Evolutionary conservation across 2,113 vertebrate genomes (phyloP).

Genomic region (Stigmatopora nigra): DNA sequence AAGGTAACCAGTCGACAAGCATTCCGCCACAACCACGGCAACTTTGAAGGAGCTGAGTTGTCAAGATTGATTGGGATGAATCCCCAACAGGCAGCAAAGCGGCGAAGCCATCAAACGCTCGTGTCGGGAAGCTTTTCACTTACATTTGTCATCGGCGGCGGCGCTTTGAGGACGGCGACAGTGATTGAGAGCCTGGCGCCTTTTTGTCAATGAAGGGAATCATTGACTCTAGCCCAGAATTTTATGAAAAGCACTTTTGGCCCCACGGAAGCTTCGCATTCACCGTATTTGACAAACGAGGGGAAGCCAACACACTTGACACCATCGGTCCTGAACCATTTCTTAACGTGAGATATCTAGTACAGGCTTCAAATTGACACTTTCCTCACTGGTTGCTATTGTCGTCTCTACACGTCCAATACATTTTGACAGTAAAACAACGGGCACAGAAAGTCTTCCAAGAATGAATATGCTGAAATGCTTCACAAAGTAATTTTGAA

Average conservation of each 20-base stretch:
- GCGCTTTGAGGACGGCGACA: not conserved
- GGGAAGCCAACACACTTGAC: not conserved
- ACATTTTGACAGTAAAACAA: no score
- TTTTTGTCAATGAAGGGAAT: conserved; percentile 3
- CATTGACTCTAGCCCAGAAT: not conserved
- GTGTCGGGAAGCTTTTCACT: conserved; percentile 4
- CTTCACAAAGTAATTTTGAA: no score
- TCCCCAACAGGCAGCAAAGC: conserved; percentile 1
- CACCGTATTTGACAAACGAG: not conserved
- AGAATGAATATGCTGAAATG: no score
- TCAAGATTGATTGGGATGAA: conserved; percentile 4
- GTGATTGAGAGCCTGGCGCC: not conserved
- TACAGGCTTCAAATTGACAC: not conserved
- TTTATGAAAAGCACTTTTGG: not conserved
- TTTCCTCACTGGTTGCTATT: not conserved
- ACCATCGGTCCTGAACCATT: not conserved
- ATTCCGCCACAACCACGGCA: not conserved
- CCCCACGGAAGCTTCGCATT: not conserved
- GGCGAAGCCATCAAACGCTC: conserved; percentile 3
- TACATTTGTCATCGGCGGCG: conserved; percentile 1
- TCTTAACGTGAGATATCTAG: not conserved
- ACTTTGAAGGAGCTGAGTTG: conserved; percentile 5
- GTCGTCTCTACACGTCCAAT: no score
- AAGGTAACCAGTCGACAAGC: not conserved
- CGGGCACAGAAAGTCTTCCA: no score